phyloP scores from a whole-genome alignment of 1,140 invertebrate genomes.

The Drosophila novamexicana region DNA sequence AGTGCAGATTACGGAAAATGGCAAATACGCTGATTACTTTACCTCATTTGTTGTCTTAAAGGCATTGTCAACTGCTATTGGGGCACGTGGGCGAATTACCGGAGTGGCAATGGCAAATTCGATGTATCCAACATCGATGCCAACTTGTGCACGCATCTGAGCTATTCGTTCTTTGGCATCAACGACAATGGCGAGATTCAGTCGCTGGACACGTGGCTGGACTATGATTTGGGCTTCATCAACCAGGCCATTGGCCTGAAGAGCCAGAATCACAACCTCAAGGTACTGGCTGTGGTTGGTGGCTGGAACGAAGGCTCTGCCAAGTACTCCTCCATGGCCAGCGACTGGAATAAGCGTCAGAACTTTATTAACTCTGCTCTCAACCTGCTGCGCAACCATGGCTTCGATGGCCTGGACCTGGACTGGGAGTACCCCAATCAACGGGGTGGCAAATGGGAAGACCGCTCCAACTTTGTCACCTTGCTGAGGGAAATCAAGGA shows the following conservation, averaged over 20 bases:
- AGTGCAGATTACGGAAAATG: conserved; percentile 12
- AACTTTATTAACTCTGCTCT: conserved; percentile 87
- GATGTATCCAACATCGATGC: conserved; percentile 88
- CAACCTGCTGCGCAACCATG: conserved; percentile 86
- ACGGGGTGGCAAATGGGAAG: conserved; percentile 86
- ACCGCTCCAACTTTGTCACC: conserved; percentile 85
- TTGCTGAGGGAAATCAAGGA: conserved; percentile 86
- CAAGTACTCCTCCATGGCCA: conserved; percentile 87
- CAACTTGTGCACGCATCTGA: conserved; percentile 89
- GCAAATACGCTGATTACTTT: background rate
- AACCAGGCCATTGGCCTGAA: conserved; percentile 86
- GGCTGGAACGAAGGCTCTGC: conserved; percentile 91
- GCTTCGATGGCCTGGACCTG: conserved; percentile 92
- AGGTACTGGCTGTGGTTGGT: conserved; percentile 89
- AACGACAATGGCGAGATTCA: conserved; percentile 84
- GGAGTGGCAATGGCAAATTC: conserved; percentile 88
- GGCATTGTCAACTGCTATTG: conserved; percentile 89
- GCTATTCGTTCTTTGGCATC: conserved; percentile 89
- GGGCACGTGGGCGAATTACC: conserved; percentile 90
- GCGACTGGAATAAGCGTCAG: conserved; percentile 84
- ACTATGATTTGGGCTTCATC: conserved; percentile 83
- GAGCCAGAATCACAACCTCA: conserved; percentile 87
- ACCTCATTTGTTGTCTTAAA: conserved; percentile 20
- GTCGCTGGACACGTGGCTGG: conserved; percentile 65
- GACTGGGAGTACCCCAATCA: conserved; percentile 92